Percentiles rank a stretch among this genome's conserved stretches.
Evolutionary conservation across 2,797 vertebrate genomes (phyloP).

Genomic region (Valencia hispanica): DNA sequence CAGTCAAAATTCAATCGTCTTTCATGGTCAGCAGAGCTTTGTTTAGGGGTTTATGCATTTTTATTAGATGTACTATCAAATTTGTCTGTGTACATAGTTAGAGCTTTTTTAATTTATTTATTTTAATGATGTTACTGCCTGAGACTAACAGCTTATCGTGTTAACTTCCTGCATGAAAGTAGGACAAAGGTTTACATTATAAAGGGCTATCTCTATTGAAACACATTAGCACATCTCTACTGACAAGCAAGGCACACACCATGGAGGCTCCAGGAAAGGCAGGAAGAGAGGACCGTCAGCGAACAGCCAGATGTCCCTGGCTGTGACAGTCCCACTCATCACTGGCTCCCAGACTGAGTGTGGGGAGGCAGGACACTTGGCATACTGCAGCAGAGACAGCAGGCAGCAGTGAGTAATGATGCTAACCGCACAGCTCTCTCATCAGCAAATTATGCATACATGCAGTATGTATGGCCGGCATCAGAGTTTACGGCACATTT

Average conservation of each 20-base stretch:
- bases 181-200: conserved; percentile 73
- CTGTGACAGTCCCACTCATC: conserved; percentile 83
- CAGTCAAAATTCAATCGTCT: not conserved
- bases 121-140: conserved; percentile 40
- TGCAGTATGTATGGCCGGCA: conserved; percentile 64
- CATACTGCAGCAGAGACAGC: conserved; percentile 78
- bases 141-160: conserved; percentile 61
- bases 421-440: conserved; percentile 76
- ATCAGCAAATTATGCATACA: conserved; percentile 78
- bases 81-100: conserved; percentile 4
- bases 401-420: conserved; percentile 82
- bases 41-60: not conserved
- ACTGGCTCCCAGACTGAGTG: conserved; percentile 79
- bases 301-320: conserved; percentile 80
- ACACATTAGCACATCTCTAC: conserved; percentile 77
- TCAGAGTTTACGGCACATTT: conserved; percentile 51
- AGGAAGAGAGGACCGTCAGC: conserved; percentile 73
- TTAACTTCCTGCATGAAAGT: conserved; percentile 68
- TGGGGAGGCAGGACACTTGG: conserved; percentile 81
- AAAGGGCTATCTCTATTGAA: conserved; percentile 70
- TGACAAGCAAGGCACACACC: conserved; percentile 76
- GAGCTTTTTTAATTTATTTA: not conserved
- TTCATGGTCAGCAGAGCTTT: not conserved
- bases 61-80: not conserved
- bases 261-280: conserved; percentile 68